phyloP scores from a whole-genome alignment of 2,113 vertebrate genomes.

The Tautogolabrus adspersus region DNA sequence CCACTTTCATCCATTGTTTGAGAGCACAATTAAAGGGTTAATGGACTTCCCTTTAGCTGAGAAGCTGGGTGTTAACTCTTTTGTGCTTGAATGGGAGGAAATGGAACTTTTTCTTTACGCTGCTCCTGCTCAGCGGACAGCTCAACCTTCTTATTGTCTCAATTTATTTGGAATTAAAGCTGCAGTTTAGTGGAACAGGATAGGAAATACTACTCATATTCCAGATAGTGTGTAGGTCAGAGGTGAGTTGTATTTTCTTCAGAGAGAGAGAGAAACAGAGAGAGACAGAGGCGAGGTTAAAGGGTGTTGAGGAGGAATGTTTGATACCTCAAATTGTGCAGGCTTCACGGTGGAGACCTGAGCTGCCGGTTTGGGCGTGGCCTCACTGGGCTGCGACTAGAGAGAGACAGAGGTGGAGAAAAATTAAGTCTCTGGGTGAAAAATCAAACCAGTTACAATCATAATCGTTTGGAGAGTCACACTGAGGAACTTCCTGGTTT shows the following conservation, averaged over 20 bases:
- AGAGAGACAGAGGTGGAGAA: constrained; percentile 32
- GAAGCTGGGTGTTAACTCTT: constrained; percentile 39
- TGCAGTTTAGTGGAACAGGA: constrained; percentile 9
- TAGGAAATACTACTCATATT: constrained; percentile 18
- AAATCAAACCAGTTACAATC: background rate
- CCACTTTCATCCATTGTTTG: constrained; percentile 38
- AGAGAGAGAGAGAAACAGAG: background rate
- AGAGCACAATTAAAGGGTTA: background rate
- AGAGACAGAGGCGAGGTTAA: constrained; percentile 2
- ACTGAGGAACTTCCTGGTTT: constrained; percentile 2
- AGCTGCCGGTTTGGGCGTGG: constrained; percentile 71
- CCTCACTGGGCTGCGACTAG: constrained; percentile 78
- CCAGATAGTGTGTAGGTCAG: constrained; percentile 25
- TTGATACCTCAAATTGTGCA: constrained; percentile 80
- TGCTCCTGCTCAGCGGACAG: background rate
- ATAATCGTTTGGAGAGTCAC: constrained; percentile 25
- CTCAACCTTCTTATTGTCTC: background rate
- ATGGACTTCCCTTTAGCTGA: background rate
- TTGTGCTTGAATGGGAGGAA: constrained; percentile 54
- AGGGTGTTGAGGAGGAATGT: constrained; percentile 6
- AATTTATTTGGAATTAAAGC: background rate
- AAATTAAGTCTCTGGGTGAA: constrained; percentile 16
- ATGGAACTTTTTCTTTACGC: constrained; percentile 43
- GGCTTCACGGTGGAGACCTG: constrained; percentile 75
- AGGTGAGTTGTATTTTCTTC: constrained; percentile 4